Evolutionary conservation across 2,797 vertebrate species (phyloP), one percentile per base, ranked within the genome.

Genomic region (Clarias fuscus): DNA sequence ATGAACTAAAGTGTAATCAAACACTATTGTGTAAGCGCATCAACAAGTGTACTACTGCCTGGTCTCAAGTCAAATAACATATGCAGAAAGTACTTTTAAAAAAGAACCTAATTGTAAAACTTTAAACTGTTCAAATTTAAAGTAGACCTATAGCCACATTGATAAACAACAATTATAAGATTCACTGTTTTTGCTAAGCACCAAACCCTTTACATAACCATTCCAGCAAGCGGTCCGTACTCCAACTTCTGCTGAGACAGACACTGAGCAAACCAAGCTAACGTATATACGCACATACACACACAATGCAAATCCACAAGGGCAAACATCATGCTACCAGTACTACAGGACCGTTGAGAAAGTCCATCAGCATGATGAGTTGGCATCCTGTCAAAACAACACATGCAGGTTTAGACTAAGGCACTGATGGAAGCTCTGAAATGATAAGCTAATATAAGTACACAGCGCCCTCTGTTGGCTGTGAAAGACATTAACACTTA

Each of bases 371-470:
- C 82, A 58, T 93, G 89, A 70, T 43, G 37, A 7, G 86, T 86
- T 61, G 91, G 89, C 68, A 88, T 93, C 93, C 95, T 95, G 94
- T 93, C 89, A 87, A 92, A 89, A 89, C 73, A 92, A 94, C 78
- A 93, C 90, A 93, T 84, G 86, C 56, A 91, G 48, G 68, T 91
- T 91, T 53, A 85, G 33, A 83, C 72, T 90, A 71, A 91, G 82
- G 64, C 18, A 62, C 33, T 77, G 7, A 53, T 65, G 17, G 37
- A 33, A 15, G 20, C n/a, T 65, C 61, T 24, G 22, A 77, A 27
- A 59, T 43, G 2, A 11, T 48, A 53, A 30, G 40, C 18, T 85
- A 79, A 84, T 0, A 18, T 0, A 40, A 33, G 85, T 10, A 85
- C 37, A 87, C 22, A 83, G 43, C 62, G 43, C 86, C 78, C 87